A percentile compares a stretch with the other conserved stretches of the same genome.
phyloP scores from a whole-genome alignment of 1,140 invertebrate species.

The Trigoniulus corallinus region DNA sequence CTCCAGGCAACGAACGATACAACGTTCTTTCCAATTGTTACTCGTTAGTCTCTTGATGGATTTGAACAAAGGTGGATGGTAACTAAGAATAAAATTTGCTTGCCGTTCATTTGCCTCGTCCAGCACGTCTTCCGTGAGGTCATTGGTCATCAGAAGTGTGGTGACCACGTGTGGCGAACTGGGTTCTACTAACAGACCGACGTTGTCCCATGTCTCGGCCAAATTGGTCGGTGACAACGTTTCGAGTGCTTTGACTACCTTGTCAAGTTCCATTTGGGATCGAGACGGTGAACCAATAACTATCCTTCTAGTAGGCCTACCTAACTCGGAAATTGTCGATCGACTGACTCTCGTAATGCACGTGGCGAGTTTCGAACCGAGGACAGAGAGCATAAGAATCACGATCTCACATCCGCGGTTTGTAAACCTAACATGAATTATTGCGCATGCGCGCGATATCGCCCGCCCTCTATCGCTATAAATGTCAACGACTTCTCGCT shows the following conservation, averaged over 20 bases:
- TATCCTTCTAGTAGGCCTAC: too few relatives aligned
- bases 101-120: conserved; percentile 52
- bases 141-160: conserved; percentile 78
- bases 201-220: conserved; percentile 88
- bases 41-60: conserved; percentile 58
- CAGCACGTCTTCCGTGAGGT: conserved; percentile 76
- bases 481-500: too few relatives aligned
- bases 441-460: too few relatives aligned
- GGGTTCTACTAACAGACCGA: conserved; percentile 76
- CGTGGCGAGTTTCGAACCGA: too few relatives aligned
- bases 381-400: too few relatives aligned
- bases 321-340: too few relatives aligned
- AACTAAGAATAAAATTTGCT: conserved; percentile 71
- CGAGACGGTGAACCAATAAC: too few relatives aligned
- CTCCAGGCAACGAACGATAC: conserved; percentile 63
- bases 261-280: conserved; percentile 29
- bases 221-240: conserved; percentile 48
- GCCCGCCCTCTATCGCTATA: too few relatives aligned
- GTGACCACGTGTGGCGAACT: conserved; percentile 25
- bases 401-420: too few relatives aligned
- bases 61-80: conserved; percentile 88
- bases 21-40: conserved; percentile 55
- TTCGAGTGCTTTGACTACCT: conserved; percentile 44
- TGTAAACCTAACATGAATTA: too few relatives aligned
- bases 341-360: too few relatives aligned